Evolutionary conservation across 2,888 invertebrate genomes (phyloP).

Genomic region (Baccha elongata): DNA sequence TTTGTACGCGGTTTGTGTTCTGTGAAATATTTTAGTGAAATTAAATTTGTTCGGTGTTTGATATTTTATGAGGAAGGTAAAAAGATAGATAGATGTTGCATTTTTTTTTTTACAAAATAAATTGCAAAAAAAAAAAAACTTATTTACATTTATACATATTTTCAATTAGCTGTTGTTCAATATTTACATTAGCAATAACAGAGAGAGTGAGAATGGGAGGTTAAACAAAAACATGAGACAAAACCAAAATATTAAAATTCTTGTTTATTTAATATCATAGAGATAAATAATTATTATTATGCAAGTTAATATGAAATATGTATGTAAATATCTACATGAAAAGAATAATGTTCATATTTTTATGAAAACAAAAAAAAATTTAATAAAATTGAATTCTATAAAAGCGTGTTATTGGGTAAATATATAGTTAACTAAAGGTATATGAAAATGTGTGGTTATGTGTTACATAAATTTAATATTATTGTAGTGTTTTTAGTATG

Average conservation of each 20-base stretch:
- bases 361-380: neutral
- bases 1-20: neutral
- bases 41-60: conserved; percentile 24
- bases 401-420: neutral
- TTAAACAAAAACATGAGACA: neutral
- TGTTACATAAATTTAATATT: no score
- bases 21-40: conserved; percentile 35
- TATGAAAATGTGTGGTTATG: neutral
- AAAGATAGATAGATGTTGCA: neutral
- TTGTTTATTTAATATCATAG: neutral
- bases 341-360: neutral
- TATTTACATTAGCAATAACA: neutral
- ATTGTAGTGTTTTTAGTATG: no score
- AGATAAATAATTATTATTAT: neutral
- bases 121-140: neutral
- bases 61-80: neutral
- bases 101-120: neutral
- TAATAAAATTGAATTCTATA: neutral
- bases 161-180: neutral
- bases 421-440: no score
- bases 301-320: neutral
- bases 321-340: no score
- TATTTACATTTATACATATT: neutral
- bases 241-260: neutral
- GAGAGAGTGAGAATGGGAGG: neutral